These are phyloP conservation scores for Amphilophus citrinellus DNA, from an alignment of 2,113 vertebrate genomes.

Conservation along the genomic window DNA sequence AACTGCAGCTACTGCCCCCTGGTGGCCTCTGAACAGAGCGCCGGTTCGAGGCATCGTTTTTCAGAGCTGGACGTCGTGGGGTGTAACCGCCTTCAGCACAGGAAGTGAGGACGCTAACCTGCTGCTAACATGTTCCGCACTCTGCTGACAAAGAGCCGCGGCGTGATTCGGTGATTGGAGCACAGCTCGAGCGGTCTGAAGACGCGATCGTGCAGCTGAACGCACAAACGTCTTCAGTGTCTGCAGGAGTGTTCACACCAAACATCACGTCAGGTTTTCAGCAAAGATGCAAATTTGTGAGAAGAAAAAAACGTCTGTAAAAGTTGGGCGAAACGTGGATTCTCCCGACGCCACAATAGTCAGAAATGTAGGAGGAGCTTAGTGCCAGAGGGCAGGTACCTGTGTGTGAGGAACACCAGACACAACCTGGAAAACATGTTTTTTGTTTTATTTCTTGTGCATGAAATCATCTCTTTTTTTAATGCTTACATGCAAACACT, in stretches of 20 bases:
- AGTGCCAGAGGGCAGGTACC: too few relatives aligned
- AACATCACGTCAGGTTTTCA: neutral
- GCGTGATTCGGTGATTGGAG: too few relatives aligned
- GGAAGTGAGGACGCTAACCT: neutral
- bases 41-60: too few relatives aligned
- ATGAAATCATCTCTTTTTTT: neutral
- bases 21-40: neutral
- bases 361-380: too few relatives aligned
- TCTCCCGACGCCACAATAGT: too few relatives aligned
- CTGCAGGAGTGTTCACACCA: neutral
- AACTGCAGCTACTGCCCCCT: neutral
- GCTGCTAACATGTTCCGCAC: neutral
- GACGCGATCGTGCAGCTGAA: neutral
- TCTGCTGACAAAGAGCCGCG: too few relatives aligned
- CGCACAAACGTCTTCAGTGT: neutral
- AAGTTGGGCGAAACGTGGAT: neutral
- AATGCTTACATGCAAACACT: rapidly evolving
- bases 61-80: too few relatives aligned
- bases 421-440: too few relatives aligned
- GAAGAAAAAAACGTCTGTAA: rapidly evolving
- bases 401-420: too few relatives aligned
- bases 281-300: neutral
- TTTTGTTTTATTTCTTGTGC: neutral
- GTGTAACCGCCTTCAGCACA: too few relatives aligned
- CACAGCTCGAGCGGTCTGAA: too few relatives aligned